Conservation (phyloP, 1,140 invertebrate species). For the Anoplolepis gracilipes region DNA sequence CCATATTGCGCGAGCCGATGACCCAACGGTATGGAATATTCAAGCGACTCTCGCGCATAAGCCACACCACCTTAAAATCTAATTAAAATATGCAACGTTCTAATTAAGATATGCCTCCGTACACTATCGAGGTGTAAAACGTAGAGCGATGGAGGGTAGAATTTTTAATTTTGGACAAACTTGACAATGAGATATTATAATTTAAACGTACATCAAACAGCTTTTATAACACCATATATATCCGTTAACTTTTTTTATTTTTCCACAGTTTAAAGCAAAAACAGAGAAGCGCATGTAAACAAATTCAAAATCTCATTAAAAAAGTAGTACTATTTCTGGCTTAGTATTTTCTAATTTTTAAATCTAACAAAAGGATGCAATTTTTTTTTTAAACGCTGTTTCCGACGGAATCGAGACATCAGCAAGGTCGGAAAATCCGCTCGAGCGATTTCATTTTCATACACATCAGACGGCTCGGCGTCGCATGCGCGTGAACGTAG, state of each 20-base stretch:
- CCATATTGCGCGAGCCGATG: constrained; percentile 66
- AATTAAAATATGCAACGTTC: constrained; percentile 52
- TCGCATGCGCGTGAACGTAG: constrained; percentile 49
- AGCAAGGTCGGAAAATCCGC: background rate
- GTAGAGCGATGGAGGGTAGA: background rate
- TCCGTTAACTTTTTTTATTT: background rate
- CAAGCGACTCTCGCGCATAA: constrained; percentile 46
- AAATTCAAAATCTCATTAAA: background rate
- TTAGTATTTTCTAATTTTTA: background rate
- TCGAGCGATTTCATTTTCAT: constrained; percentile 32
- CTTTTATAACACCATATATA: background rate
- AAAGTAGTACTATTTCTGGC: background rate
- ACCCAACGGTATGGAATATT: constrained; percentile 63
- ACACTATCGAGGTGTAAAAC: constrained; percentile 3
- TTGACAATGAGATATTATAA: background rate
- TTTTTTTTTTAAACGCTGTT: background rate
- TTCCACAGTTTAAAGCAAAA: background rate
- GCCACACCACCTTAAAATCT: constrained; percentile 49
- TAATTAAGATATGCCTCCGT: constrained; percentile 10
- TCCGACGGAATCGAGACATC: background rate
- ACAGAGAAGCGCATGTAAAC: background rate
- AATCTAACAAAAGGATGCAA: background rate
- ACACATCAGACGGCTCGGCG: constrained; percentile 25
- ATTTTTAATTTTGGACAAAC: constrained; percentile 41
- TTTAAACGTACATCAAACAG: background rate